Conservation (phyloP, 2,113 vertebrate genomes). For the Oncorhynchus kisutch region DNA sequence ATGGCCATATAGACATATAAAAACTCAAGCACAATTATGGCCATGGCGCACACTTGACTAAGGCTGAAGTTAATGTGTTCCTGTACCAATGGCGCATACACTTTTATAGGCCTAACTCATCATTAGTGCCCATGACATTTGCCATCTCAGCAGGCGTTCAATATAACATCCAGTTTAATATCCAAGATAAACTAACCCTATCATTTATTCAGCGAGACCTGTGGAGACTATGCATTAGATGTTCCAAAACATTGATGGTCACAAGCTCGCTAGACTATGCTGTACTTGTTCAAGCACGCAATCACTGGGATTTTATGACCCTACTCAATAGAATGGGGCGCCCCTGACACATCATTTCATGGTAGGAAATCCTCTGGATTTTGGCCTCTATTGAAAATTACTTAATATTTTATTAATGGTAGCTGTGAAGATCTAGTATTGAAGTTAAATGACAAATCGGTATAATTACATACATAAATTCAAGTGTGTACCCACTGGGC, state of each 20-base stretch:
- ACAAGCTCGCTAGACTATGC: not conserved
- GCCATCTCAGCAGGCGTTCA: not conserved
- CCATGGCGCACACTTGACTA: not conserved
- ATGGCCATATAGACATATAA: slow-evolving; percentile 28
- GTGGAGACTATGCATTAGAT: slow-evolving; percentile 12
- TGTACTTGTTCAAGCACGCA: not conserved
- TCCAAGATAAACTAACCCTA: not conserved
- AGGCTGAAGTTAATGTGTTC: slow-evolving; percentile 7
- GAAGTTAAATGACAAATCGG: too few species aligned
- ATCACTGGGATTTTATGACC: not conserved
- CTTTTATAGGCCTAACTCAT: not conserved
- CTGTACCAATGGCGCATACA: not conserved
- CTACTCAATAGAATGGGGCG: not conserved
- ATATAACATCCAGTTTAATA: not conserved
- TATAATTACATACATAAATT: not conserved
- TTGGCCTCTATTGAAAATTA: not conserved
- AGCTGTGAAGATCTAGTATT: too few species aligned
- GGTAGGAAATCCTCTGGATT: not conserved
- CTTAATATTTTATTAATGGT: not conserved
- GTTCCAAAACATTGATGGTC: not conserved
- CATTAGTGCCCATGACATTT: not conserved
- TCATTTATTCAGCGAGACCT: slow-evolving; percentile 2
- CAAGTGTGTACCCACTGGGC: not conserved
- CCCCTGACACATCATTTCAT: too few species aligned
- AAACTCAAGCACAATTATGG: not conserved